phyloP scores from a whole-genome alignment of 2,113 vertebrate genomes.

The Garra rufa region DNA sequence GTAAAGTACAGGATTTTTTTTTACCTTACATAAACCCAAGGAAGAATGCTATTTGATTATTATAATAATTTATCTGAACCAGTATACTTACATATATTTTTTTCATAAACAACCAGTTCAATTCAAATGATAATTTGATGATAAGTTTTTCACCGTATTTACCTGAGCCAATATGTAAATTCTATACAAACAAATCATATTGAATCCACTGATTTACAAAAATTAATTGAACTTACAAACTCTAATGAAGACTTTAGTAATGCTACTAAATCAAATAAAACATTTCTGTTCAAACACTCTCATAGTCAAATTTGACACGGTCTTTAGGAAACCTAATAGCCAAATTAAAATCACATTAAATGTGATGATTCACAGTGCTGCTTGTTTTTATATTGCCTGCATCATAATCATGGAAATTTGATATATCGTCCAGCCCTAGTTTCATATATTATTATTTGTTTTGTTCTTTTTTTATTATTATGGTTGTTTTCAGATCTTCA shows the following conservation, averaged over 20 bases:
- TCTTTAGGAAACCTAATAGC: background rate
- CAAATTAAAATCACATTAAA: background rate
- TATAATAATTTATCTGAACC: background rate
- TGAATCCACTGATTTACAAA: background rate
- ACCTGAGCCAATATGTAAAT: background rate
- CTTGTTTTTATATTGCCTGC: background rate
- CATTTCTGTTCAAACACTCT: background rate
- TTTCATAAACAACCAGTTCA: background rate
- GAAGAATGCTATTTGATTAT: background rate
- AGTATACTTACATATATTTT: background rate
- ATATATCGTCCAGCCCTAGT: background rate
- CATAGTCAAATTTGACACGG: background rate
- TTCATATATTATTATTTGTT: background rate
- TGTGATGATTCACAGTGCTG: background rate
- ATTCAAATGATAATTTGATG: background rate
- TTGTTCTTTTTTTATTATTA: background rate
- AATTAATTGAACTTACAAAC: background rate
- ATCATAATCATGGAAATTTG: background rate
- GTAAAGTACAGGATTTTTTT: background rate
- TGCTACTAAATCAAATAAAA: background rate
- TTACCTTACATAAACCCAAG: background rate
- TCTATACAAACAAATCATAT: background rate
- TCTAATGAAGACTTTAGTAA: background rate
- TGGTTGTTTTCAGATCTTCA: background rate
- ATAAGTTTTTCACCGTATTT: too few relatives aligned